Evolutionary conservation across 2,797 vertebrate genomes (phyloP), one percentile per base, ranked within the genome.

Genomic region (Chromobotia macracanthus): DNA sequence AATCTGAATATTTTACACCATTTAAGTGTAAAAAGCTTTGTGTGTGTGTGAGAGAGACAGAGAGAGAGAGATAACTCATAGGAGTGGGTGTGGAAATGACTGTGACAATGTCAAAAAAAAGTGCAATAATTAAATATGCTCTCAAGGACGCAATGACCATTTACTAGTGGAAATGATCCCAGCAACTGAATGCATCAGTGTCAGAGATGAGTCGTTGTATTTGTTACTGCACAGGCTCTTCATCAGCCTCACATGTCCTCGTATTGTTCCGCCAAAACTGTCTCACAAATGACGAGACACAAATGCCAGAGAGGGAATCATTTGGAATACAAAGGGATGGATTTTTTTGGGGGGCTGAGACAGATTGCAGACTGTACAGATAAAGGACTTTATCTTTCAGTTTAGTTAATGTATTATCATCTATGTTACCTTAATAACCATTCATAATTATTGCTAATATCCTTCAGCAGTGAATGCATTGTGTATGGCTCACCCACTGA

Each of bases 1-100:
- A 94, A 93, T 94, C 91, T 92, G 91, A 94, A 94, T 94, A 93
- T 94, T 93, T 93, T 93, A 92, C 91, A 91, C 91, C 92, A 87
- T 92, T 93, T 91, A 93, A 94, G 92, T 93, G 93, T 94, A 94
- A 94, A 94, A 94, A 95, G 93, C 92, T 93, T 93, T 28, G 28
- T 28, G 28, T 28, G 28, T 28, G 28, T 28, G 28, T 28, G 28
- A 28, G 28, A 4, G 28, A 28, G n/a, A n/a, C n/a, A n/a, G 28
- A 28, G 28, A 28, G 28, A 28, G 28, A 28, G 2, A 28, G 28
- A 28, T 2, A 28, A 4, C 28, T 28, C 4, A 28, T 28, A 28
- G 28, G 28, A 28, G 28, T 64, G 70, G 68, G 69, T 31, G 69
- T 44, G 53, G 0, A 28, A 94, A 93, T 91, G 89, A 90, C 91